Evolutionary conservation across 2,888 invertebrate species (phyloP), one percentile per base, ranked within the genome.

Genomic region (Petrolisthes manimaculis): DNA sequence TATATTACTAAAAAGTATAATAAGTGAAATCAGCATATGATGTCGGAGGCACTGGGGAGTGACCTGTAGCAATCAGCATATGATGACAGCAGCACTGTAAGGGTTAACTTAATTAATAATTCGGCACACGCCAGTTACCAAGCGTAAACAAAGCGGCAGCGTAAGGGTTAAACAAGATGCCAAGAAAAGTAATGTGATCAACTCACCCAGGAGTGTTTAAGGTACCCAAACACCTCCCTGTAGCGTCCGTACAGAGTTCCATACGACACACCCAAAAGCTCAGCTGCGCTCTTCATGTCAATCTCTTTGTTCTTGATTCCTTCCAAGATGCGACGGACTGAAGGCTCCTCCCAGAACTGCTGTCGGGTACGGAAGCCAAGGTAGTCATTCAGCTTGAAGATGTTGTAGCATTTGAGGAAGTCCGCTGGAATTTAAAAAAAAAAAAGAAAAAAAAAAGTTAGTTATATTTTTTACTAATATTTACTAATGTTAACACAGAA

Each of bases 221-320:
- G 89, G 79, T 91, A 91, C 12, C 91, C 91, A 86, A 90, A 91
- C 8, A 90, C 90, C 93, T 97, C 97, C 5, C 97, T 94, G 93
- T 97, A 97, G 92, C 97, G 94, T 3, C 97, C 97, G 93, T 97
- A 97, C 8, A 97, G 94, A 0, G 97, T 97, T 5, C 97, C 97
- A 93, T 97, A 97, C 80, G 97, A 97, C 0, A 97, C 97, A 1
- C 97, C 97, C 80, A 97, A 94, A 88, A 97, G 95, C 93, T 97
- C 97, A 3, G 97, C 97, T 3, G 97, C 97, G 91, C 96, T 96
- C 93, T 97, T 97, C 97, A 97, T 97, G 93, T 97, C 97, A 92
- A 97, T 93, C 94, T 97, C 97, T 93, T 97, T 97, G 91, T 96
- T 96, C 92, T 97, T 96, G 55, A 97, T 91, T 61, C 91, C 96